phyloP scores from a whole-genome alignment of 2,797 vertebrate species.

The Sciurus vulgaris region DNA sequence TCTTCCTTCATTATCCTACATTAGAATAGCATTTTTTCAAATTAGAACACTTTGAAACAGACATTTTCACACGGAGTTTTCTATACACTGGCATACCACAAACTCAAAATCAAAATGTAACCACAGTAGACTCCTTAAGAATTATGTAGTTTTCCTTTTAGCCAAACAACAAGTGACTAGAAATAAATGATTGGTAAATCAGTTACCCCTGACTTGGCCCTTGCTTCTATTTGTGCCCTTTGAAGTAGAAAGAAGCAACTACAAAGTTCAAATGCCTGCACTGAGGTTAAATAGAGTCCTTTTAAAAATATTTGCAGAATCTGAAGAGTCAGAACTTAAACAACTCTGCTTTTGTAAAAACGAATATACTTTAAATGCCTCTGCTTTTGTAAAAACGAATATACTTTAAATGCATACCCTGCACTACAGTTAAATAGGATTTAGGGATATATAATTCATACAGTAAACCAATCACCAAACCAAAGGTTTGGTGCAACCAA shows the following conservation, averaged over 20 bases:
- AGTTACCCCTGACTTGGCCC: background rate
- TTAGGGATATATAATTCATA: background rate
- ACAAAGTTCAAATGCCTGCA: background rate
- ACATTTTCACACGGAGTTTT: background rate
- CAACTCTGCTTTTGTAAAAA: background rate
- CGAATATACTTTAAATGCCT: background rate
- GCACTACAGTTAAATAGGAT: background rate
- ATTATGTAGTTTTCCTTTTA: background rate
- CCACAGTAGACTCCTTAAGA: background rate
- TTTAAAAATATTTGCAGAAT: constrained; percentile 14
- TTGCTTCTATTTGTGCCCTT: background rate
- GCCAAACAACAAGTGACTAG: background rate
- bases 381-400: background rate
- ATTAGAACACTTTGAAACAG: background rate
- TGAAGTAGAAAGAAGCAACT: background rate
- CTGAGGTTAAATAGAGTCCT: background rate
- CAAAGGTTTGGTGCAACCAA: background rate
- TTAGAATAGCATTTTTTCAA: background rate
- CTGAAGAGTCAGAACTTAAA: background rate
- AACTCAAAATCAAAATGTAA: constrained; percentile 16
- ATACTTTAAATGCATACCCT: background rate
- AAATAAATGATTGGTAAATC: background rate
- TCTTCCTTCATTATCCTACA: background rate
- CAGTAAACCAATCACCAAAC: background rate
- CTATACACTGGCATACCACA: background rate